Conservation (phyloP, 92 coral and sea anemone genomes). For the Chrysogorgia sp. region DNA sequence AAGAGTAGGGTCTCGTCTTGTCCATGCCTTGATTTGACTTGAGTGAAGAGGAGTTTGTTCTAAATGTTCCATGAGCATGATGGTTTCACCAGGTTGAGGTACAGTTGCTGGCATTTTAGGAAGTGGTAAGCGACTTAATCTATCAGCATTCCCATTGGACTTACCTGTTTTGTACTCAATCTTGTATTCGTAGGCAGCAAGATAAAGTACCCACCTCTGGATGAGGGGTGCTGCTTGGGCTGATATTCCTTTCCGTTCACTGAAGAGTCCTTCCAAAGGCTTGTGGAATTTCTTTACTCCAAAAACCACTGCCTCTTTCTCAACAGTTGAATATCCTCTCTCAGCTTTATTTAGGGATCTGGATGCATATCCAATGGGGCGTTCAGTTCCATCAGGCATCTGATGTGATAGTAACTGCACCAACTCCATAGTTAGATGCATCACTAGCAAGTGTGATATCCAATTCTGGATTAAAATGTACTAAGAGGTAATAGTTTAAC, state of each 20-base stretch:
- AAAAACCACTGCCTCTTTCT: too few species aligned
- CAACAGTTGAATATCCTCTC: too few species aligned
- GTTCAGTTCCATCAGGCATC: too few species aligned
- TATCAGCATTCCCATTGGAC: background rate
- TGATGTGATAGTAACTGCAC: constrained; percentile 1
- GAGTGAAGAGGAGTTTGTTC: too few species aligned
- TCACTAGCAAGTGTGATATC: constrained; percentile 50
- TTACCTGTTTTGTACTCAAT: background rate
- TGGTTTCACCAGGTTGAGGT: too few species aligned
- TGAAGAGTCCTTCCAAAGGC: background rate
- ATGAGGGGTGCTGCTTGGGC: background rate
- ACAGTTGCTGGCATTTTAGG: too few species aligned
- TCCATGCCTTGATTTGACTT: constrained; percentile 59
- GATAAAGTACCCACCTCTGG: background rate
- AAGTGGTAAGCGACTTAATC: too few species aligned
- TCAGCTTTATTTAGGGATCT: too few species aligned
- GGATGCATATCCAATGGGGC: too few species aligned
- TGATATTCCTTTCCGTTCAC: background rate
- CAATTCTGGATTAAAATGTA: constrained; percentile 41
- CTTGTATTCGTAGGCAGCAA: constrained; percentile 3
- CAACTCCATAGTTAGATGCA: too few species aligned
- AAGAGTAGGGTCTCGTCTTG: constrained; percentile 61
- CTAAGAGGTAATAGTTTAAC: too few species aligned
- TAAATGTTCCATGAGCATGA: constrained; percentile 47
- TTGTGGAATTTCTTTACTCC: too few species aligned